These are phyloP conservation scores for Macaca mulatta DNA, from an alignment of 2,113 vertebrate species.

Conservation along the genomic window DNA sequence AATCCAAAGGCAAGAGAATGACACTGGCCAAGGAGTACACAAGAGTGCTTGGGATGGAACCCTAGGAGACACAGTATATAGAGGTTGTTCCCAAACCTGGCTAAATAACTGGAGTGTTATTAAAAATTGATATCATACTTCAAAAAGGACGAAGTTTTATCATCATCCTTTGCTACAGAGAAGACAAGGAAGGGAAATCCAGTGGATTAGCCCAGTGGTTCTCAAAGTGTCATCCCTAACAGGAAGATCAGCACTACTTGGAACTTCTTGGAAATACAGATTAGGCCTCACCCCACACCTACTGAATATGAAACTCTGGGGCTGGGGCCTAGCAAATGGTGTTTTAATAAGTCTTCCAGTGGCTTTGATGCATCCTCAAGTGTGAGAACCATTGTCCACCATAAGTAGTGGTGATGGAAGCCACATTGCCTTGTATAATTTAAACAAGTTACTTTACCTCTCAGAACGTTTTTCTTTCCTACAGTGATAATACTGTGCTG, in stretches of 20 bases:
- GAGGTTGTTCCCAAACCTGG: background rate
- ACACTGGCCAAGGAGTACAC: background rate
- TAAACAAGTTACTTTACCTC: background rate
- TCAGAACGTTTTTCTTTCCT: background rate
- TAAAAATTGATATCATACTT: background rate
- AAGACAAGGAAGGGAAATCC: background rate
- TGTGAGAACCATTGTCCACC: background rate
- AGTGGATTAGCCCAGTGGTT: background rate
- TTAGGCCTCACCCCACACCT: background rate
- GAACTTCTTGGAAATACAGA: background rate
- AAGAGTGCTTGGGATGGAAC: background rate
- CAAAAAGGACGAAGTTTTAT: background rate
- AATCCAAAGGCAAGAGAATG: background rate
- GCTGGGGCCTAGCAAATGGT: background rate
- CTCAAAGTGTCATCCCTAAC: background rate
- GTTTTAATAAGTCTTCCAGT: background rate
- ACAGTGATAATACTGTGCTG: background rate
- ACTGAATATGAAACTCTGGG: background rate
- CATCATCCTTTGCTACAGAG: background rate
- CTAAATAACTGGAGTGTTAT: background rate
- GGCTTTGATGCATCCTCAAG: background rate
- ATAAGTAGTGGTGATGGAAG: background rate
- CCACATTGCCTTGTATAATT: background rate
- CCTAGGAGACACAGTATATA: background rate
- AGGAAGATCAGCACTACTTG: background rate